Evolutionary conservation across 2,113 vertebrate genomes (phyloP).

Genomic region (Sterrhoptilus dennistouni): DNA sequence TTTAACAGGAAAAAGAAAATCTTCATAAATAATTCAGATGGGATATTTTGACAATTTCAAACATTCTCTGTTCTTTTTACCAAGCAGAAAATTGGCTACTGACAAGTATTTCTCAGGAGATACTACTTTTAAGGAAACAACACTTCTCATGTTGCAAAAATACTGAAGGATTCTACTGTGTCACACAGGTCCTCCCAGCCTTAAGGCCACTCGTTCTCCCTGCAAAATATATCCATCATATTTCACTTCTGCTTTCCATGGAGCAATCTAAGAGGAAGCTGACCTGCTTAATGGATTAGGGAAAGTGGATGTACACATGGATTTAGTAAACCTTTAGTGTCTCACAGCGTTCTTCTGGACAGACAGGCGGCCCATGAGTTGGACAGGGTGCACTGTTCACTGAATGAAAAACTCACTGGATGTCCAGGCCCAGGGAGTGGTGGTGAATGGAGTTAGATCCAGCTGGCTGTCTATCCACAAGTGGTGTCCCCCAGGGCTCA

Average conservation of each 20-base stretch:
- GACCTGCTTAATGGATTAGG: accelerated
- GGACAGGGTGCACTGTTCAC: not conserved
- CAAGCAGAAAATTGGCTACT: not conserved
- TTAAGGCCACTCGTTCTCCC: not conserved
- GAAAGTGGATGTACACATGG: not conserved
- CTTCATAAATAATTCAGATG: constrained; percentile 35
- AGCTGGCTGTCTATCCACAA: no score
- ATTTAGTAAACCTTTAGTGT: not conserved
- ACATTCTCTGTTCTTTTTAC: not conserved
- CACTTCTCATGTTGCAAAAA: not conserved
- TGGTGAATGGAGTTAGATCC: not conserved
- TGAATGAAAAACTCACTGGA: not conserved
- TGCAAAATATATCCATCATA: accelerated
- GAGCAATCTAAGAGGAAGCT: not conserved
- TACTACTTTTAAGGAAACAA: not conserved
- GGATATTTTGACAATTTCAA: constrained; percentile 29
- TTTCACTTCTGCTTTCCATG: not conserved
- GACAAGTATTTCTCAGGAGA: not conserved
- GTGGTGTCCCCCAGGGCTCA: not conserved
- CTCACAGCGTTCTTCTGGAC: not conserved
- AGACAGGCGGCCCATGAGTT: not conserved
- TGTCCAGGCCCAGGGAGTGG: no score
- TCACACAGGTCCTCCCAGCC: accelerated
- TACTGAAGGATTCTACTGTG: not conserved
- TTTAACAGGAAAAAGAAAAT: not conserved